These are phyloP conservation scores for Odontomachus brunneus DNA, from an alignment of 1,140 invertebrate genomes.

Conservation along the genomic window DNA sequence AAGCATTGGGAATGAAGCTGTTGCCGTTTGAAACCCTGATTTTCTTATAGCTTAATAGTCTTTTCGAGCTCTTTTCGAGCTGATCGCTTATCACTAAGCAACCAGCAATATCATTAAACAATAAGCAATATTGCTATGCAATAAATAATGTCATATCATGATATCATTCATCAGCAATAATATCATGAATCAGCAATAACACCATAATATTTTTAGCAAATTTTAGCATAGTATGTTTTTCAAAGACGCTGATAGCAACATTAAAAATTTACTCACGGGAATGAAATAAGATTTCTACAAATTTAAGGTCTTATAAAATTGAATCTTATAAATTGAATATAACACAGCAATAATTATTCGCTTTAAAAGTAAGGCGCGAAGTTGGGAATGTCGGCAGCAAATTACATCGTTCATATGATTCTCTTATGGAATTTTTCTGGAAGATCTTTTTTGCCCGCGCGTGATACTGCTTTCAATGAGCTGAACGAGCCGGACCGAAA, in stretches of 20 bases:
- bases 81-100: no score
- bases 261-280: not conserved
- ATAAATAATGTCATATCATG: no score
- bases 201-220: no score
- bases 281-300: no score
- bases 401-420: not conserved
- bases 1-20: constrained; percentile 72
- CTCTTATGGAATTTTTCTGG: not conserved
- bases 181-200: no score
- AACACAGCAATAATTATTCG: not conserved
- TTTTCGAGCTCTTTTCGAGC: no score
- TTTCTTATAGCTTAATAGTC: constrained; percentile 16
- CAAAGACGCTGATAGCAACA: not conserved
- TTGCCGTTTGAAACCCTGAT: constrained; percentile 66
- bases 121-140: no score
- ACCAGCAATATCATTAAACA: no score
- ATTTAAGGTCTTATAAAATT: no score
- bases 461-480: constrained; percentile 40
- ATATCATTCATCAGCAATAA: not conserved
- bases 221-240: not conserved
- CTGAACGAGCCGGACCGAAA: constrained; percentile 43
- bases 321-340: no score
- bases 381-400: no score
- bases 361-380: not conserved
- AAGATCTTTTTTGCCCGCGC: not conserved